A percentile compares a stretch with the other conserved stretches of the same genome.
Evolutionary conservation across 53 echinoderm and acorn worm genomes (phyloP).

Genomic region (Luidia sarsii): DNA sequence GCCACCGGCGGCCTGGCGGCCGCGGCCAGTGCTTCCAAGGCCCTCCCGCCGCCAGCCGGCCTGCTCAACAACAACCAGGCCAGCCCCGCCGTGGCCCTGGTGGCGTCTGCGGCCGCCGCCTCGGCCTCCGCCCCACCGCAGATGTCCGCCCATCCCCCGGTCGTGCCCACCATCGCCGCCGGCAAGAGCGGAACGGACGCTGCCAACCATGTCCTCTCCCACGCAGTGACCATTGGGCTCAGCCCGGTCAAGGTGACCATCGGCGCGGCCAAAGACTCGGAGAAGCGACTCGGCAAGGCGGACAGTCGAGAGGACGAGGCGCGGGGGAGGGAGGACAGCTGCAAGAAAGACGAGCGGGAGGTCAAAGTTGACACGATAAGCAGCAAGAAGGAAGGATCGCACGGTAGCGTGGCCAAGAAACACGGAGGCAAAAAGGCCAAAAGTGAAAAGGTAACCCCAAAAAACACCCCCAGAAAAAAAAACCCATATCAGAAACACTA

Average conservation of each 20-base stretch:
- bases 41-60: slow-evolving; percentile 2
- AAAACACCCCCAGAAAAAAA: no score
- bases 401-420: slow-evolving; percentile 66
- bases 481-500: no score
- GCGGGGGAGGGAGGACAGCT: slow-evolving; percentile 47
- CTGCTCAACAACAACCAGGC: slow-evolving; percentile 11
- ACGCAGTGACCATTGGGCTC: slow-evolving; percentile 1
- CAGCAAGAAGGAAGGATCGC: slow-evolving; percentile 62
- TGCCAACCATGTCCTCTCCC: slow-evolving; percentile 19
- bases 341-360: slow-evolving; percentile 53
- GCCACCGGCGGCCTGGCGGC: background rate
- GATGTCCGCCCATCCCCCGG: slow-evolving; percentile 17
- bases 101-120: slow-evolving; percentile 9
- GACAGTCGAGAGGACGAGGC: slow-evolving; percentile 28
- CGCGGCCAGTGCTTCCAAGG: slow-evolving; percentile 40
- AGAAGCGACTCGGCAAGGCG: slow-evolving; percentile 32
- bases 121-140: slow-evolving; percentile 6
- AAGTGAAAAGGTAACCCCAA: slow-evolving; percentile 80
- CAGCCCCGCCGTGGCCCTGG: slow-evolving; percentile 42
- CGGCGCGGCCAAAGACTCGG: slow-evolving; percentile 26
- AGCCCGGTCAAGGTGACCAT: slow-evolving; percentile 22
- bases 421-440: slow-evolving; percentile 88
- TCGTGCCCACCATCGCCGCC: no score
- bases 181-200: slow-evolving; percentile 19
- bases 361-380: slow-evolving; percentile 59